A percentile compares a stretch with the other conserved stretches of the same genome.
phyloP scores from a whole-genome alignment of 2,113 vertebrate genomes.

The Sinosuthora webbiana region DNA sequence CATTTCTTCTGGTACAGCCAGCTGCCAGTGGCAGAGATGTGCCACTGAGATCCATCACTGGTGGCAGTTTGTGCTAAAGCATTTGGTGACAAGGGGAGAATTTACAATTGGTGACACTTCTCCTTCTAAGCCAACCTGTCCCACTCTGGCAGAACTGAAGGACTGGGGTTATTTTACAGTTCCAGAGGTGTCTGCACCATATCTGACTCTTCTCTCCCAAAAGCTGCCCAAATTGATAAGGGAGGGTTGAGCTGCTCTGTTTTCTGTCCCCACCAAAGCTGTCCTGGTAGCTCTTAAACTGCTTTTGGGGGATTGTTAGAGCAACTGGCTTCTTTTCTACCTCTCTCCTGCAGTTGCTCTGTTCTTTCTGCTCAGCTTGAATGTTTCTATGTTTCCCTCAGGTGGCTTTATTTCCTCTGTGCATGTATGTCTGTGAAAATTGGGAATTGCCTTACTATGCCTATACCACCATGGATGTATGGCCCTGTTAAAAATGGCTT shows the following conservation, averaged over 20 bases:
- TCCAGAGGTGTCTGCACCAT: neutral
- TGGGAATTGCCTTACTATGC: constrained; percentile 29
- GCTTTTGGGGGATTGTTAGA: neutral
- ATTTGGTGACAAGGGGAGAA: neutral
- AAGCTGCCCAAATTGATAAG: neutral
- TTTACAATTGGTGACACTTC: neutral
- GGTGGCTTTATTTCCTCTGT: constrained; percentile 35
- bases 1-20: neutral
- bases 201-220: neutral
- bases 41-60: neutral
- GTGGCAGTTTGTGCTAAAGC: neutral
- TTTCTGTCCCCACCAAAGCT: neutral
- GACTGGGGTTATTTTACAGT: neutral
- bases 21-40: neutral
- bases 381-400: constrained; percentile 14
- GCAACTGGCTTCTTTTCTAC: neutral
- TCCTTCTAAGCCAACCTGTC: neutral
- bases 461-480: neutral
- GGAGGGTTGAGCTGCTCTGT: neutral
- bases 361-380: constrained; percentile 4
- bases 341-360: neutral
- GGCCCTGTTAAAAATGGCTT: neutral
- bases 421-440: constrained; percentile 25
- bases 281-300: neutral
- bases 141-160: neutral